These are phyloP conservation scores for Hystrix cristata DNA, from an alignment of 2,113 vertebrate species.

Conservation along the genomic window DNA sequence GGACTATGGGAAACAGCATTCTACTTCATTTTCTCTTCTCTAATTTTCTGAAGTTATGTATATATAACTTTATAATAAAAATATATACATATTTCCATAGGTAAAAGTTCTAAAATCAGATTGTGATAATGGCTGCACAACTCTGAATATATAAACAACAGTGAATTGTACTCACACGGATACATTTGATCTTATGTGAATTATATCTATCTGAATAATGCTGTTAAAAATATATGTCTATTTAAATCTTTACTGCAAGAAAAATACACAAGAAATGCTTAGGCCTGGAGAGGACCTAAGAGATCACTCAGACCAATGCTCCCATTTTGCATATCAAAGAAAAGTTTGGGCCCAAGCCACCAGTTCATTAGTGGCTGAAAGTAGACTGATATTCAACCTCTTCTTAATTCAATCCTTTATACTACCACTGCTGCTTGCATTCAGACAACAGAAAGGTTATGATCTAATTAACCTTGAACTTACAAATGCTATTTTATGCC, in stretches of 20 bases:
- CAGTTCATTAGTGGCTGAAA: not conserved
- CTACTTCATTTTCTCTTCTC: not conserved
- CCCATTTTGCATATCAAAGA: not conserved
- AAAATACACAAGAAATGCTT: conserved; percentile 10
- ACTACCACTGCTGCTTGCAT: not conserved
- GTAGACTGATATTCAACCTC: not conserved
- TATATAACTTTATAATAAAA: conserved; percentile 4
- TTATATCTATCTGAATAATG: not conserved
- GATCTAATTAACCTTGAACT: not conserved
- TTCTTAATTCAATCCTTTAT: not conserved
- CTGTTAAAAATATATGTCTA: conserved; percentile 15
- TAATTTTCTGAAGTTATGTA: not conserved
- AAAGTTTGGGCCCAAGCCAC: not conserved
- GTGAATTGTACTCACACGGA: not conserved
- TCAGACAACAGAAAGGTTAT: not conserved
- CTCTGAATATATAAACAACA: not conserved
- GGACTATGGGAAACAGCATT: not conserved
- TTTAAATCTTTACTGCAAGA: conserved; percentile 12
- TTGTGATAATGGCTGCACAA: not conserved
- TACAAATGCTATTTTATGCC: not conserved
- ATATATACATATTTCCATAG: not conserved
- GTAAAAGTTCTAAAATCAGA: not conserved
- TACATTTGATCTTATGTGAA: not conserved
- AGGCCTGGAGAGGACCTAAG: not conserved
- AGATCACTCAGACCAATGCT: not conserved